Evolutionary conservation across 2,113 vertebrate species (phyloP).

Genomic region (Aldabrachelys gigantea): DNA sequence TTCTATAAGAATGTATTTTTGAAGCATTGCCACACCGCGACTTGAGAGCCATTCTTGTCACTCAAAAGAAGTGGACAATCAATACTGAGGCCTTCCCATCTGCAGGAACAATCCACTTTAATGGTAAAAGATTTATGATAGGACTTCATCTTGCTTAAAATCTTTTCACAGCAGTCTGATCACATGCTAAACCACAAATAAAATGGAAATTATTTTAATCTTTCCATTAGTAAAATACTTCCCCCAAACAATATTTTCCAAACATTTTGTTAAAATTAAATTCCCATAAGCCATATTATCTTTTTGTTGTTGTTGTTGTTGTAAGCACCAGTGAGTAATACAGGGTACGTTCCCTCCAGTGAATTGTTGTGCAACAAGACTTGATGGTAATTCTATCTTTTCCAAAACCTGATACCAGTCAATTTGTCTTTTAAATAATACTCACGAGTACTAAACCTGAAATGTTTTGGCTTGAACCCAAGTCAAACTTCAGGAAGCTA

Average conservation of each 20-base stretch:
- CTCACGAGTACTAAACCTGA: constrained; percentile 78
- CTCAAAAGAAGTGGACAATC: constrained; percentile 66
- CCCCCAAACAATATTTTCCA: constrained; percentile 63
- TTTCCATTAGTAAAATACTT: constrained; percentile 45
- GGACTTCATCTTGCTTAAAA: constrained; percentile 24
- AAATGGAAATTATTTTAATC: not conserved
- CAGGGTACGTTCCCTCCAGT: constrained; percentile 66
- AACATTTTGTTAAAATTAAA: constrained; percentile 73
- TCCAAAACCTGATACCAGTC: constrained; percentile 80
- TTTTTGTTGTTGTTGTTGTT: constrained; percentile 59
- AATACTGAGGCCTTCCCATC: constrained; percentile 51
- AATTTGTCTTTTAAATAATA: constrained; percentile 84
- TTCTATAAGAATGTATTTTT: constrained; percentile 61
- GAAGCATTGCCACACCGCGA: constrained; percentile 38
- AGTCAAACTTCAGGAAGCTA: constrained; percentile 81
- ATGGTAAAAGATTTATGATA: constrained; percentile 50
- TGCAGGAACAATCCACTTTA: constrained; percentile 53
- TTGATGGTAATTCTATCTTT: constrained; percentile 80
- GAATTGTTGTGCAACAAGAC: constrained; percentile 79
- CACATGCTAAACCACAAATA: constrained; percentile 28
- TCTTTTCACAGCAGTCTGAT: constrained; percentile 17
- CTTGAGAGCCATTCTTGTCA: constrained; percentile 64
- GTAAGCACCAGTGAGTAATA: constrained; percentile 70
- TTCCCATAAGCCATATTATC: constrained; percentile 62
- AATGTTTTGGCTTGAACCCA: constrained; percentile 81